phyloP scores from a whole-genome alignment of 2,797 vertebrate genomes.

The Echiichthys vipera region DNA sequence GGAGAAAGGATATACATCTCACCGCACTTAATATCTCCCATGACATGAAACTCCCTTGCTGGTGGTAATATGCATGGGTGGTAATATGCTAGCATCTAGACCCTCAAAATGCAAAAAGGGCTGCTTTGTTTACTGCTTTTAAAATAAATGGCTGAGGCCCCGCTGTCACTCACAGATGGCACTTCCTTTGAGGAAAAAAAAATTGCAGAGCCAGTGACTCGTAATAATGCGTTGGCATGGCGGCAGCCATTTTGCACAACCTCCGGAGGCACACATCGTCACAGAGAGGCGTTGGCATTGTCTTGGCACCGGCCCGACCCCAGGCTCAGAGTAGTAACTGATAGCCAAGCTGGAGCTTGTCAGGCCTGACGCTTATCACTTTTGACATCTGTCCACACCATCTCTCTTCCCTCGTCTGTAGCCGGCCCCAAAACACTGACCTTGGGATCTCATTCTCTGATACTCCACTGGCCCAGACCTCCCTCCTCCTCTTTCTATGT shows the following conservation, averaged over 20 bases:
- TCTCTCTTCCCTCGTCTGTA: constrained; percentile 50
- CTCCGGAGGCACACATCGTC: constrained; percentile 79
- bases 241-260: constrained; percentile 79
- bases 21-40: constrained; percentile 57
- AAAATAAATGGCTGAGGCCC: constrained; percentile 77
- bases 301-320: constrained; percentile 83
- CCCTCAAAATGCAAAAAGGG: constrained; percentile 68
- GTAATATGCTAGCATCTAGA: constrained; percentile 55
- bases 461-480: constrained; percentile 44
- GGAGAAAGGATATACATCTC: constrained; percentile 69
- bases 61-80: constrained; percentile 49
- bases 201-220: constrained; percentile 68
- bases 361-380: constrained; percentile 86
- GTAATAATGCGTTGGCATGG: constrained; percentile 78
- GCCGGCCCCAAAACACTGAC: constrained; percentile 67
- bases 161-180: constrained; percentile 83
- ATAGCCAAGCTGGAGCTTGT: constrained; percentile 83
- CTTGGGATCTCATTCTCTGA: constrained; percentile 69
- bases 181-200: constrained; percentile 73
- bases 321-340: constrained; percentile 81
- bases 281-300: constrained; percentile 82
- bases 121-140: constrained; percentile 79
- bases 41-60: constrained; percentile 71
- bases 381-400: constrained; percentile 90
- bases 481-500: constrained; percentile 35